Percentiles rank a stretch among this genome's conserved stretches.
Evolutionary conservation across 2,113 vertebrate species (phyloP).

Genomic region (Thamnophis sirtalis): DNA sequence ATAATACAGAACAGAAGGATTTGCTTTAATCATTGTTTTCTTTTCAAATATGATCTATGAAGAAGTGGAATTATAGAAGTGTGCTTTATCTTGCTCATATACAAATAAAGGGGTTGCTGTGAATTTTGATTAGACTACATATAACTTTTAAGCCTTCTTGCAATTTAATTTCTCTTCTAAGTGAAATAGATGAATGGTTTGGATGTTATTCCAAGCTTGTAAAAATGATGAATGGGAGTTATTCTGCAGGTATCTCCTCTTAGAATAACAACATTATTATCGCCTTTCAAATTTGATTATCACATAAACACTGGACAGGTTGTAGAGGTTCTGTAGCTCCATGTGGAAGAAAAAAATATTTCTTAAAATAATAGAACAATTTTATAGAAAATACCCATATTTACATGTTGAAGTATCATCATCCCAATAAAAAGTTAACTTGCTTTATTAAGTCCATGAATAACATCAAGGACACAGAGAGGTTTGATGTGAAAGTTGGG

Average conservation of each 20-base stretch:
- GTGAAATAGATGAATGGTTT: neutral
- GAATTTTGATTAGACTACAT: constrained; percentile 44
- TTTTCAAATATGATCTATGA: constrained; percentile 8
- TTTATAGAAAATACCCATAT: neutral
- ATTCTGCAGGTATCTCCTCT: neutral
- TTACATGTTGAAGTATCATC: neutral
- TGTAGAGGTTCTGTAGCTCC: neutral
- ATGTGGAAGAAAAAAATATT: neutral
- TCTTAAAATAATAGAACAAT: neutral
- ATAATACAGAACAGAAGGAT: neutral
- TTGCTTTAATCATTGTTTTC: constrained; percentile 24
- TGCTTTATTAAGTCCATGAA: neutral
- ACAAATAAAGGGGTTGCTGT: constrained; percentile 15
- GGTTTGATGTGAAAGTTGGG: neutral
- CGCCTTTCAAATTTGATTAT: neutral
- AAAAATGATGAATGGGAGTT: neutral
- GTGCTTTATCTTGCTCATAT: constrained; percentile 38
- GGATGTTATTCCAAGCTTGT: neutral
- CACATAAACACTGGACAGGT: neutral
- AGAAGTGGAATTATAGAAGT: constrained; percentile 40
- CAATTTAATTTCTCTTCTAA: neutral
- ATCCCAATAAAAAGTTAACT: neutral
- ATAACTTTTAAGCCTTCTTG: constrained; percentile 20
- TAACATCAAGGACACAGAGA: neutral
- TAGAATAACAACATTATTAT: neutral